Base-by-base conservation (phyloP, 2,797 vertebrate genomes). In the Petrocephalus sullivani region DNA sequence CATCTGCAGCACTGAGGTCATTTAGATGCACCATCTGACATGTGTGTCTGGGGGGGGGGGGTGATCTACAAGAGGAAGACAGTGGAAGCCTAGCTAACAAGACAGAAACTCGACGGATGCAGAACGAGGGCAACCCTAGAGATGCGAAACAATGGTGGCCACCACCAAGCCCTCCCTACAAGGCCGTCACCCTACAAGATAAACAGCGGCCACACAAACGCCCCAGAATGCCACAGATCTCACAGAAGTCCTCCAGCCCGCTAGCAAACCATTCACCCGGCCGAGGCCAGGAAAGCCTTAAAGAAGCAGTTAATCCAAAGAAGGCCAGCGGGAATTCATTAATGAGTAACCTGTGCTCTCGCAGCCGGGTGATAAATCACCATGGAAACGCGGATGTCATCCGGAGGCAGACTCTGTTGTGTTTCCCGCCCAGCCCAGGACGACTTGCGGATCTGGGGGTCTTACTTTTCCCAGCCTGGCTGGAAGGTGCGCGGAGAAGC, bases 401-500 rank as follows among this genome's bases (percentile, higher is more conserved):
- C 75, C 19, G 19, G 41, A 81, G 33, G 33, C 71, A 78, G 71
- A 46, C 71, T 19, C 16, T 9, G 75, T 81, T 81, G 75, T 81
- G 75, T 41, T 49, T 49, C 75, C 71, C 41, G 41, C 71, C 64
- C 75, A 81, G 7, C n/a, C 82, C 82, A 84, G 82, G 21, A 53
- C 16, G 51, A 28, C 49, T 84, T 56, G 23, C n/a, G 49, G 16
- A 84, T 84, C 82, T 60, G 54, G n/a, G 75, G 75, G 14, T 87
- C 56, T 41, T 57, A 23, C n/a, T 23, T 10, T 60, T 46, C 41
- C 33, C 37, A 19, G 19, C 7, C 90, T 0, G 33, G 89, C 87
- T 86, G 90, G 88, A 88, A 90, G 90, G 88, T 90, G 89, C 84
- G 82, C 60, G 46, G 85, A 91, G 90, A 89, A 37, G 1, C 90